These are phyloP conservation scores for Lepus americanus DNA, from an alignment of 2,113 vertebrate genomes.

Conservation along the genomic window DNA sequence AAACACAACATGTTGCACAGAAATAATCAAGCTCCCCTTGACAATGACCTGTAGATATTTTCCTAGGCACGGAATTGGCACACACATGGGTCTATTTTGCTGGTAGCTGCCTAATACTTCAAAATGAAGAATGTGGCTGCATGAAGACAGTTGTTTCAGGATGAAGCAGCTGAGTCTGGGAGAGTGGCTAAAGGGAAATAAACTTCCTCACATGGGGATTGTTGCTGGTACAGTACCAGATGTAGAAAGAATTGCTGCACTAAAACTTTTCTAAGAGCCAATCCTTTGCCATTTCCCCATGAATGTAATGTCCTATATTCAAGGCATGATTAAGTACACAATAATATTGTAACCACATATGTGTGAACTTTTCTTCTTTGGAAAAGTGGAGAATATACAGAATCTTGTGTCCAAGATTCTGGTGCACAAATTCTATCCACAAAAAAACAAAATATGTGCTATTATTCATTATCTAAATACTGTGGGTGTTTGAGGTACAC, in stretches of 20 bases:
- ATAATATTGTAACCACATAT: background rate
- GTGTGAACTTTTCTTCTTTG: background rate
- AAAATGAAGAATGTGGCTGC: background rate
- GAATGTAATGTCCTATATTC: background rate
- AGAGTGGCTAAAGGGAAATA: slow-evolving; percentile 37
- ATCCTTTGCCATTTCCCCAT: slow-evolving; percentile 14
- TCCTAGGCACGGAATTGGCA: background rate
- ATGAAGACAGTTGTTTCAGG: background rate
- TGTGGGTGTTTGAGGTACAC: background rate
- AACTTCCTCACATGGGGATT: slow-evolving; percentile 1
- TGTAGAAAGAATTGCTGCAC: background rate
- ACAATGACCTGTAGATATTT: background rate
- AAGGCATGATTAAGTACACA: background rate
- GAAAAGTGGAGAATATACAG: background rate
- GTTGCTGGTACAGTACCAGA: background rate
- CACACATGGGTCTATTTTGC: background rate
- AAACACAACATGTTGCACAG: background rate
- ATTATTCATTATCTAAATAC: background rate
- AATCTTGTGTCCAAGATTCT: background rate
- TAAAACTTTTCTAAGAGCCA: slow-evolving; percentile 18
- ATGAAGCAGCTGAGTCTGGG: slow-evolving; percentile 47
- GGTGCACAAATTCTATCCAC: background rate
- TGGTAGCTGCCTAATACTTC: background rate
- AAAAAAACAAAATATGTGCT: background rate
- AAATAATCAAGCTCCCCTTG: background rate